Conservation (phyloP, 2,888 invertebrate species). For the Tipula unca region DNA sequence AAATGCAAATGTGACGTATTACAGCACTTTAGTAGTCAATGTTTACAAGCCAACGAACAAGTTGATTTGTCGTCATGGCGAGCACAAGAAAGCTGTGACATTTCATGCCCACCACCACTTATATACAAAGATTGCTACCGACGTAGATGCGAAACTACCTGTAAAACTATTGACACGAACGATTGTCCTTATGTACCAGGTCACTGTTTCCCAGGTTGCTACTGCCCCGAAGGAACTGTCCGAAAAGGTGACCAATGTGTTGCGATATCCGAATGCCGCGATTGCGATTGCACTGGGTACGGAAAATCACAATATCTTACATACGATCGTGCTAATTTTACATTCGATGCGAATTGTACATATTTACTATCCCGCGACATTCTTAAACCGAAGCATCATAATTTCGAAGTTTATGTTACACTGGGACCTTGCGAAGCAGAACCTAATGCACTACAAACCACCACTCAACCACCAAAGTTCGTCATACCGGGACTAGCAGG, state of each 20-base stretch:
- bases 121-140: slow-evolving; percentile 76
- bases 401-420: slow-evolving; percentile 47
- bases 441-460: not conserved
- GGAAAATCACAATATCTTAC: slow-evolving; percentile 75
- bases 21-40: slow-evolving; percentile 63
- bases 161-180: slow-evolving; percentile 51
- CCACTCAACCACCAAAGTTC: slow-evolving; percentile 17
- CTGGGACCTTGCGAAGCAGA: slow-evolving; percentile 50
- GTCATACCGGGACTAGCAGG: not conserved
- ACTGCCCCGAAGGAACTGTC: slow-evolving; percentile 68
- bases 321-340: slow-evolving; percentile 72
- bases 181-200: slow-evolving; percentile 56
- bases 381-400: slow-evolving; percentile 45
- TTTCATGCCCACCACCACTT: slow-evolving; percentile 62
- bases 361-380: slow-evolving; percentile 64
- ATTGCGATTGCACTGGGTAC: slow-evolving; percentile 65
- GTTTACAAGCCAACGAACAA: slow-evolving; percentile 54
- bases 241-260: slow-evolving; percentile 61
- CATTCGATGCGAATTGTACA: slow-evolving; percentile 76
- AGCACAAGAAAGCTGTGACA: slow-evolving; percentile 60
- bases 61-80: slow-evolving; percentile 64
- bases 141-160: slow-evolving; percentile 68
- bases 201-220: slow-evolving; percentile 74
- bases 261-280: slow-evolving; percentile 60
- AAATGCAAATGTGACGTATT: slow-evolving; percentile 63